Base-by-base conservation (phyloP, 2,113 vertebrate species). In the Echinops telfairi region DNA sequence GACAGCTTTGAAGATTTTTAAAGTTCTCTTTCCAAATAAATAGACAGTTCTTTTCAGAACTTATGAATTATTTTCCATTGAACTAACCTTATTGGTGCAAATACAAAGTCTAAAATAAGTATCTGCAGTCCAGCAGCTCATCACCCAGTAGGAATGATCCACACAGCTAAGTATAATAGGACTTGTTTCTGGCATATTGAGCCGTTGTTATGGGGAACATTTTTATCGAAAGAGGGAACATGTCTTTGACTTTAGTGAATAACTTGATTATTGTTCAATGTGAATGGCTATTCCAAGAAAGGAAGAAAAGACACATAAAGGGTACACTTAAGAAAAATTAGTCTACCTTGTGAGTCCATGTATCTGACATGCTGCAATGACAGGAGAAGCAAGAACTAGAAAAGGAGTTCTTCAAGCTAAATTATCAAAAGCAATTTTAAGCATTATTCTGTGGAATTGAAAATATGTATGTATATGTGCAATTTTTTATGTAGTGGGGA, bases 121-220 rank as follows among this genome's bases (percentile, higher is more conserved):
- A 0, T 17, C 10, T 43, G 14, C n/a, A 36, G 4, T 66, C 6
- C 2, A 76, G 17, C 2, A 23, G 0, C 2, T 47, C 10, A 68
- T 58, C n/a, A 31, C 0, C 2, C 1, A 22, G 10, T 38, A 64
- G 16, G 8, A 80, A 14, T 27, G 29, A 19, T 29, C 29, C 64
- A 29, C 29, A 27, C 25, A 25, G 64, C 23, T 66, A 25, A 71
- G 22, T 8, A 33, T 3, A 53, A 11, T 17, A 23, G 4, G 25
- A 77, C 1, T 1, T 40, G 57, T 33, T 47, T 4, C 6, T 12
- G 47, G 23, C 25, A 53, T 53, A 70, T 89, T 38, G 19, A 16
- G 19, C 57, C n/a, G 73, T 4, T 20, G 4, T 66, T 73, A 43
- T 22, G 70, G 40, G 27, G 12, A 6, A 85, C 47, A 8, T 83